Base-by-base conservation (phyloP, 92 coral and sea anemone species). In the Micromussa lordhowensis region DNA sequence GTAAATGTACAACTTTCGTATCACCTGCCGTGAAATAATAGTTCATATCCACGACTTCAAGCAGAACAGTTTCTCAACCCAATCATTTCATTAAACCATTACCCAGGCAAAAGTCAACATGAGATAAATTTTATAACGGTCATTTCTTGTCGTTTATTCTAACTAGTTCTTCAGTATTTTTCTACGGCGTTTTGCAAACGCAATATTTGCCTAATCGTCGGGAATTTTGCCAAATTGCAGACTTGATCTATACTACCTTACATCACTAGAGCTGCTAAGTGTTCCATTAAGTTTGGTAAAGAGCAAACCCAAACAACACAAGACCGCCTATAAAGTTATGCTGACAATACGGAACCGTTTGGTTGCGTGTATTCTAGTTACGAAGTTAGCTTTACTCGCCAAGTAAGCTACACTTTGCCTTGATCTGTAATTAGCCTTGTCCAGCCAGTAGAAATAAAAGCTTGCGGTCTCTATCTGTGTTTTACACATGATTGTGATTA, bases 1-100 rank as follows among this genome's bases (percentile, higher is more conserved):
- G 88, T 74, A 74, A 84, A 84, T 84, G 58, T n/a, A 36, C 88
- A 57, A 83, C 36, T 40, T 81, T 75, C 55, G 35, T 15, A 61
- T 53, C 88, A 57, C 72, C 88, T 84, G 81, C 68, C 11, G 28
- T 24, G 68, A 22, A 24, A 66, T 51, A 21, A 36, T 84, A 34
- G 58, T 38, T 14, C 24, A 15, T 73, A 26, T 54, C 58, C 55
- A 24, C 26, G 35, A 36, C 34, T 8, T 29, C 11, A 29, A 31
- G 59, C 22, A 21, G 10, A 75, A 2, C 26, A 1, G 28, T 44
- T 72, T 30, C 72, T 71, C 29, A 21, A 26, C 55, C 38, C 51
- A 13, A 13, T 44, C 54, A 24, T 34, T 51, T 12, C 22, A 17
- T 84, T 84, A 0, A 53, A 73, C n/a, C 5, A 70, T 54, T 72